Evolutionary conservation across 2,888 invertebrate species (phyloP).

Genomic region (Tillus elongatus): DNA sequence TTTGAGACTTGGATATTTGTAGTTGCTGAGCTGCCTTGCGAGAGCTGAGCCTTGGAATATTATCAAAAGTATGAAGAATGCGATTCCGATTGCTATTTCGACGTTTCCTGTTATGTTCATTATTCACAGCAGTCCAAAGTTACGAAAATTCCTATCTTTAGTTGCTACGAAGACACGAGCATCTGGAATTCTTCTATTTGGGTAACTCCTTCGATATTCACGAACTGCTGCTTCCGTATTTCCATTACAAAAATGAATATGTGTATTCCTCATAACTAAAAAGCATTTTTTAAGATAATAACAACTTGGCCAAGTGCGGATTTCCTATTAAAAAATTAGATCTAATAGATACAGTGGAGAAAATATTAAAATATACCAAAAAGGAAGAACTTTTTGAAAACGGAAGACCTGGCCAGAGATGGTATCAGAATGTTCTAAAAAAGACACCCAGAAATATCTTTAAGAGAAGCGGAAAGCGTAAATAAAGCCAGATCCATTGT

Average conservation of each 20-base stretch:
- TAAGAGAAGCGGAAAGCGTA: slow-evolving; percentile 25
- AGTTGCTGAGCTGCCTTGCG: no score
- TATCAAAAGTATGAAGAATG: slow-evolving; percentile 3
- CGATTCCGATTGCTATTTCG: slow-evolving; percentile 1
- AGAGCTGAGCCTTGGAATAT: no score
- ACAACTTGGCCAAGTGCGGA: no score
- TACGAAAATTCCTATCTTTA: slow-evolving; percentile 1
- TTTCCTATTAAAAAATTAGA: no score
- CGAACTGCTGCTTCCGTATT: slow-evolving; percentile 2
- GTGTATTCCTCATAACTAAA: neutral
- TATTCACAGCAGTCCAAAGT: slow-evolving; percentile 2
- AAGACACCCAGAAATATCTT: slow-evolving; percentile 20
- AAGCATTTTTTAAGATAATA: slow-evolving; percentile 3
- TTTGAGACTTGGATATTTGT: no score
- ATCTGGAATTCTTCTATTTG: neutral
- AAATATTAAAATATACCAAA: no score
- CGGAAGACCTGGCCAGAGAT: slow-evolving; percentile 20
- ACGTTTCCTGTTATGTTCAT: slow-evolving; percentile 3
- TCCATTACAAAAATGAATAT: neutral
- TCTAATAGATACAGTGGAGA: no score
- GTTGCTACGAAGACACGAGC: neutral
- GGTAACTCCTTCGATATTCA: neutral
- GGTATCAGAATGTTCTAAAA: slow-evolving; percentile 27
- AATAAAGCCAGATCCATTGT: slow-evolving; percentile 27
- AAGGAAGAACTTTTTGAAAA: slow-evolving; percentile 16